Evolutionary conservation across 2,797 vertebrate species (phyloP), one percentile per base, ranked within the genome.

Genomic region (Enteromius paludinosus): DNA sequence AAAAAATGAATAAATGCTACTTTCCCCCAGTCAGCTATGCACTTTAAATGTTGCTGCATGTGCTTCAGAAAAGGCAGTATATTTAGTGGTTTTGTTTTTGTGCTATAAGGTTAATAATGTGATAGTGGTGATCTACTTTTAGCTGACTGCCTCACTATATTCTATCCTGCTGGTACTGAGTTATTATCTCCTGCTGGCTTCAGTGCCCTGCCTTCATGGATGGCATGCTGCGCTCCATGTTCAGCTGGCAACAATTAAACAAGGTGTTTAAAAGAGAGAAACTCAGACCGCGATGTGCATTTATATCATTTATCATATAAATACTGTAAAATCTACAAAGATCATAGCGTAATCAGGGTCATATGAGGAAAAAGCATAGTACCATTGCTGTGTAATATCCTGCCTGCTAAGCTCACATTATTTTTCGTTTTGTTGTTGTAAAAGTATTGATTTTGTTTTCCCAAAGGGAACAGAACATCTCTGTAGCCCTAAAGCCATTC

Each of bases 401-500:
- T 41, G 59, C 70, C 56, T 62, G 52, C 41, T 61, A 76, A 70
- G 38, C 45, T 35, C 3, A 70, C 12, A 3, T 52, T 10, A 25
- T 78, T 66, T 47, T 79, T 82, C 38, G 18, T 73, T 82, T 79
- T 68, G 78, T 76, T 73, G 61, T 77, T 80, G 47, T 77, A 72
- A 66, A 73, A 11, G 33, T 69, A 87, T 83, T 78, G 87, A 86
- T 86, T 76, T 66, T 1, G 11, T 7, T 20, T 73, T 68, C 78
- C 85, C 66, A 14, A 23, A 17, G 80, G 80, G 38, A 70, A 3
- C 52, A 10, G 43, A n/a, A 66, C 18, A 35, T 69, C 10, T 28
- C 61, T 80, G 84, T 61, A 69, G 70, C 78, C 72, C 54, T 52
- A 68, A 79, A 52, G 56, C 59, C 47, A 54, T 73, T 43, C 20